phyloP scores from a whole-genome alignment of 2,888 invertebrate species.

The Drosophila mayaguana region DNA sequence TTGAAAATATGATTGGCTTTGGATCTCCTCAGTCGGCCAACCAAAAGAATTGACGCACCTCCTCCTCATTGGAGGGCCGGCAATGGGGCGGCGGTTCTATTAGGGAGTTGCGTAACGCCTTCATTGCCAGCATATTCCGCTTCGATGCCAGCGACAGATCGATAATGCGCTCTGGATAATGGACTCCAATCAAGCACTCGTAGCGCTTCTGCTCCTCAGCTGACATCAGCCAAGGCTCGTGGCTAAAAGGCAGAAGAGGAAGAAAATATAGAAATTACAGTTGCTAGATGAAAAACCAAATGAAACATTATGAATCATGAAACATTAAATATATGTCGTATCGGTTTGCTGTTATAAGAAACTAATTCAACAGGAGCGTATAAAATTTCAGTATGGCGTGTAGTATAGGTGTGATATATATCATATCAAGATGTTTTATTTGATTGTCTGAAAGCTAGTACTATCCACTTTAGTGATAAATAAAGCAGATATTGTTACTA shows the following conservation, averaged over 20 bases:
- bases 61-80: constrained; percentile 89
- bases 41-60: constrained; percentile 87
- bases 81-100: constrained; percentile 87
- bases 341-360: too few relatives aligned
- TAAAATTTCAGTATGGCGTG: too few relatives aligned
- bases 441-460: too few relatives aligned
- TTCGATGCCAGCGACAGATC: constrained; percentile 87
- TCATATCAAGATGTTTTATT: too few relatives aligned
- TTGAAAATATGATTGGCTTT: constrained; percentile 4
- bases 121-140: constrained; percentile 86
- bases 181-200: constrained; percentile 88
- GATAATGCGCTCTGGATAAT: constrained; percentile 89
- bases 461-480: too few relatives aligned
- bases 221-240: constrained; percentile 91
- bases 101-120: constrained; percentile 81
- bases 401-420: too few relatives aligned
- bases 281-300: too few relatives aligned
- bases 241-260: constrained; percentile 85
- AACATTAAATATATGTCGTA: too few relatives aligned
- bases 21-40: constrained; percentile 62
- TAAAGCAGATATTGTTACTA: background rate
- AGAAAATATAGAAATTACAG: background rate
- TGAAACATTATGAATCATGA: too few relatives aligned
- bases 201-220: constrained; percentile 87
- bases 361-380: too few relatives aligned